Evolutionary conservation across 1,140 invertebrate species (phyloP).

Genomic region (Drosophila dunni): DNA sequence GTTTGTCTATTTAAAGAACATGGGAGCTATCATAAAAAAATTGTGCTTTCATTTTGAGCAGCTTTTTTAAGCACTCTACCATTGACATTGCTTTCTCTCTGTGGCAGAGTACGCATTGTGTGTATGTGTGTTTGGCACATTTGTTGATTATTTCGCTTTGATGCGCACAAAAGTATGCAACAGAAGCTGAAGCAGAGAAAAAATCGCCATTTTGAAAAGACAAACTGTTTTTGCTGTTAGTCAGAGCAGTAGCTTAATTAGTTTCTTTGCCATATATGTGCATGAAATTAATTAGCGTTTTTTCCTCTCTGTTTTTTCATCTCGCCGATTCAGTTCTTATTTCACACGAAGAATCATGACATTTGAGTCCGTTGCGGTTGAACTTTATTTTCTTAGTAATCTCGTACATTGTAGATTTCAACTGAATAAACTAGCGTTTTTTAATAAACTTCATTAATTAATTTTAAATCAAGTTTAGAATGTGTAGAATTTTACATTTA

Average conservation of each 20-base stretch:
- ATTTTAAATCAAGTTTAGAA: too few relatives aligned
- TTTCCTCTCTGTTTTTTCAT: conserved; percentile 32
- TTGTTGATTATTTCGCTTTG: conserved; percentile 82
- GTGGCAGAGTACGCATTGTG: conserved; percentile 18
- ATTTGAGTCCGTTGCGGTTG: conserved; percentile 9
- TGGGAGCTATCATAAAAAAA: conserved; percentile 17
- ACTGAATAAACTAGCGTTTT: too few relatives aligned
- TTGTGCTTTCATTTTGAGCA: conserved; percentile 16
- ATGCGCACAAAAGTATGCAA: conserved; percentile 75
- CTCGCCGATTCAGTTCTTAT: neutral
- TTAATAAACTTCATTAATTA: too few relatives aligned
- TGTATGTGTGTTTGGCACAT: conserved; percentile 63
- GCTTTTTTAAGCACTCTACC: conserved; percentile 52
- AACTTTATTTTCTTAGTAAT: neutral
- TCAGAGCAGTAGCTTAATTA: conserved; percentile 76
- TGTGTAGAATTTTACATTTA: too few relatives aligned
- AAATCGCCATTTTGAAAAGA: conserved; percentile 68
- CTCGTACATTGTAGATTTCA: too few relatives aligned
- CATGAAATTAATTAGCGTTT: conserved; percentile 75
- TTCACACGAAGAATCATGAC: conserved; percentile 19
- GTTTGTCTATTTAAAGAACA: conserved; percentile 33
- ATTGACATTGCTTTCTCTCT: conserved; percentile 54
- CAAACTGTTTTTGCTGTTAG: conserved; percentile 69
- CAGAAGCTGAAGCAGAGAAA: conserved; percentile 42
- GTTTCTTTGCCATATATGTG: conserved; percentile 68